Percentiles rank a stretch among this genome's conserved stretches.
Evolutionary conservation across 2,797 vertebrate species (phyloP).

Genomic region (Scolopax bukidnonensis): DNA sequence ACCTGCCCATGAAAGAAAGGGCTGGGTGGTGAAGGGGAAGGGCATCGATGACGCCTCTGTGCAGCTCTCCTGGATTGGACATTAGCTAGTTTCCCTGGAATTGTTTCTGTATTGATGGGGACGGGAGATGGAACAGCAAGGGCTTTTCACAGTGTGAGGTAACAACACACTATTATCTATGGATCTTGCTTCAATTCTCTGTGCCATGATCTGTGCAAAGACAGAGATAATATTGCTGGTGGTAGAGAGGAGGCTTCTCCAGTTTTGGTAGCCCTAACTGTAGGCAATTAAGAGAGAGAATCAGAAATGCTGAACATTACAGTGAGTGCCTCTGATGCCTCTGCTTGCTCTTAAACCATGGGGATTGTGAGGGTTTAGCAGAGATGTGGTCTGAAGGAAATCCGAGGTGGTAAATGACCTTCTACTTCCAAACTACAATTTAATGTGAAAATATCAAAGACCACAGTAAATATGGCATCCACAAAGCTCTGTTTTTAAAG

Average conservation of each 20-base stretch:
- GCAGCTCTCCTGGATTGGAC: not conserved
- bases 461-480: not conserved
- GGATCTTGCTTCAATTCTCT: not conserved
- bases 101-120: not conserved
- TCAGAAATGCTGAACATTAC: not conserved
- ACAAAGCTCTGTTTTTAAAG: not conserved
- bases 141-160: not conserved
- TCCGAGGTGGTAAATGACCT: not conserved
- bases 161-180: not conserved
- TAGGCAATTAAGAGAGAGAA: not conserved
- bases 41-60: not conserved
- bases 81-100: not conserved
- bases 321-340: not conserved
- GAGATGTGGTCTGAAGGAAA: not conserved
- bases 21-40: rapidly evolving
- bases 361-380: not conserved
- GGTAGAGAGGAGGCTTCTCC: not conserved
- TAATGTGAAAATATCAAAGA: not conserved
- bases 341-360: not conserved
- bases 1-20: not conserved
- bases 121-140: not conserved
- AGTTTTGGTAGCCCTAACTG: not conserved
- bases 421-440: not conserved
- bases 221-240: not conserved
- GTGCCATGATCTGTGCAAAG: not conserved